phyloP scores from a whole-genome alignment of 2,797 vertebrate species.

The Tokudaia tokunoshimensis region DNA sequence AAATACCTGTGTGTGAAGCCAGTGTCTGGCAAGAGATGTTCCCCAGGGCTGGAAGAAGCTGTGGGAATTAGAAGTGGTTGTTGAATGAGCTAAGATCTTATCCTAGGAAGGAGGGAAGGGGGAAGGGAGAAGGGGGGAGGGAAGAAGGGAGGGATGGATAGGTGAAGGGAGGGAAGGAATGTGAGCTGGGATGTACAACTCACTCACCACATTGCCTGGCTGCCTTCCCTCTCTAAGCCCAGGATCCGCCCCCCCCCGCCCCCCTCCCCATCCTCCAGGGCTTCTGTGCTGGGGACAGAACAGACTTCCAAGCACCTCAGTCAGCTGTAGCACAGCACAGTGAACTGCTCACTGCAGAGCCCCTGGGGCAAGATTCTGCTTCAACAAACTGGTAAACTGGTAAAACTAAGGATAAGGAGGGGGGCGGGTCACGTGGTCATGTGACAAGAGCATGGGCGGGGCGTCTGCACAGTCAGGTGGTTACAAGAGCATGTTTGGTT shows the following conservation, averaged over 20 bases:
- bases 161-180: not conserved
- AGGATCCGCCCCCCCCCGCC: not conserved
- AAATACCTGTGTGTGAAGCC: not conserved
- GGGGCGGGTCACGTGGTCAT: too few relatives aligned
- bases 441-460: not conserved
- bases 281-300: not conserved
- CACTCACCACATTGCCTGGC: not conserved
- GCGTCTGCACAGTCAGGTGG: not conserved
- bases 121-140: fast-evolving
- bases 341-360: not conserved
- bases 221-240: not conserved
- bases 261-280: not conserved
- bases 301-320: fast-evolving
- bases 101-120: not conserved
- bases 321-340: not conserved
- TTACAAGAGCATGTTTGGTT: not conserved
- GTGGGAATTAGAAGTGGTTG: not conserved
- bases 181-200: not conserved
- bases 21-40: not conserved
- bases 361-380: conserved; percentile 2
- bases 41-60: not conserved
- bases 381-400: not conserved
- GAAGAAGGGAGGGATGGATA: too few relatives aligned
- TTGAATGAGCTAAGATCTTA: not conserved
- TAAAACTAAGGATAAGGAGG: not conserved